Percentiles rank a stretch among this genome's conserved stretches.
These are phyloP conservation scores for Apteryx mantelli DNA, from an alignment of 2,113 vertebrate species.

Conservation along the genomic window DNA sequence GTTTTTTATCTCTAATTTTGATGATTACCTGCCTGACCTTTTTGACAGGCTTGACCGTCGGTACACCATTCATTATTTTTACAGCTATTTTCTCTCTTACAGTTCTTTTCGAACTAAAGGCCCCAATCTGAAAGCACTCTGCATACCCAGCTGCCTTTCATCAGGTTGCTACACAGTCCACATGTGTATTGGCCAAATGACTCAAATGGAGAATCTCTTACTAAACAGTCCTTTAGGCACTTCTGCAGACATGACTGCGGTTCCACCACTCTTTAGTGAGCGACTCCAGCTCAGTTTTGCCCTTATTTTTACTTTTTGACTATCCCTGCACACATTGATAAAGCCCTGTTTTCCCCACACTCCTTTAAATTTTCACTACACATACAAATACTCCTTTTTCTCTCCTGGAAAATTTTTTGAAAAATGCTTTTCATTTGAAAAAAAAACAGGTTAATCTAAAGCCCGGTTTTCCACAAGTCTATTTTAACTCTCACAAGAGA, in stretches of 20 bases:
- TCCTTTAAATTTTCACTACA: background rate
- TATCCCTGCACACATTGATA: background rate
- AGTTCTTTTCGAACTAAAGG: background rate
- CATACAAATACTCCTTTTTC: background rate
- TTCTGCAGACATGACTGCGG: background rate
- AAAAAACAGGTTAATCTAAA: background rate
- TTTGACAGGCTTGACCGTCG: background rate
- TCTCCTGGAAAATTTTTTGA: background rate
- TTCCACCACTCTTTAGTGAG: background rate
- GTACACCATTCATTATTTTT: background rate
- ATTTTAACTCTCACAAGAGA: background rate
- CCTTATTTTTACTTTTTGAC: background rate
- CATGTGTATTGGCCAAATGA: background rate
- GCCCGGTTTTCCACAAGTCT: background rate
- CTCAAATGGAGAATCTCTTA: background rate
- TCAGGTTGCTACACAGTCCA: background rate
- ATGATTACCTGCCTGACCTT: conserved; percentile 15
- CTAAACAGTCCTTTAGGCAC: background rate
- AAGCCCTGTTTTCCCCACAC: background rate
- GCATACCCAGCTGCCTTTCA: conserved; percentile 7
- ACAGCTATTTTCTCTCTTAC: background rate
- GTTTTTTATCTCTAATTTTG: conserved; percentile 28
- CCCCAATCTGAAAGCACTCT: background rate
- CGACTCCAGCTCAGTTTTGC: background rate
- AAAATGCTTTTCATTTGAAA: background rate